Conservation (phyloP, 1,140 invertebrate species). For the Samia ricini region DNA sequence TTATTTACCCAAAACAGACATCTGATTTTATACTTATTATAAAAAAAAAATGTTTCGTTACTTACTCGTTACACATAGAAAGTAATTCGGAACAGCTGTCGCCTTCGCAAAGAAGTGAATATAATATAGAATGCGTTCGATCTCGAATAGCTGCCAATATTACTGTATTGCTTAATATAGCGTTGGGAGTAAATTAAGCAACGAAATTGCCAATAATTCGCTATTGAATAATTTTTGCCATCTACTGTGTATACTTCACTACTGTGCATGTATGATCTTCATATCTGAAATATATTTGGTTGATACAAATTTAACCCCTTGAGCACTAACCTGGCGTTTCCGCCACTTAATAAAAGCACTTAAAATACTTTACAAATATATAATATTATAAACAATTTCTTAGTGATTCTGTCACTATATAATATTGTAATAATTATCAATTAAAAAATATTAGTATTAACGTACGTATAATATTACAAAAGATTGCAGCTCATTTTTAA, state of each 20-base stretch:
- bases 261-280: no score
- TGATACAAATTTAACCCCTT: no score
- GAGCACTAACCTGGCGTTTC: no score
- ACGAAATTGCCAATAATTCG: neutral
- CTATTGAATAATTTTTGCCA: neutral
- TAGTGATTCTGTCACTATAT: no score
- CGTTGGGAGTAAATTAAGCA: neutral
- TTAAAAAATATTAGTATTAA: no score
- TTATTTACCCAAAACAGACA: neutral
- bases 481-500: no score
- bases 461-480: no score
- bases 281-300: no score
- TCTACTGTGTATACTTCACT: neutral
- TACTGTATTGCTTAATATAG: neutral
- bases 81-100: conserved; percentile 50
- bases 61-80: conserved; percentile 36
- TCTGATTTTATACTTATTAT: conserved; percentile 22
- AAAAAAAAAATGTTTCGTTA: conserved; percentile 30
- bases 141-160: neutral
- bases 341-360: no score
- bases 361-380: no score
- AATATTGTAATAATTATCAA: no score
- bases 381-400: no score
- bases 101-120: conserved; percentile 44
- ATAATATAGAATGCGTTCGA: conserved; percentile 26